phyloP scores from a whole-genome alignment of 2,113 vertebrate species.

The Podocnemis expansa region DNA sequence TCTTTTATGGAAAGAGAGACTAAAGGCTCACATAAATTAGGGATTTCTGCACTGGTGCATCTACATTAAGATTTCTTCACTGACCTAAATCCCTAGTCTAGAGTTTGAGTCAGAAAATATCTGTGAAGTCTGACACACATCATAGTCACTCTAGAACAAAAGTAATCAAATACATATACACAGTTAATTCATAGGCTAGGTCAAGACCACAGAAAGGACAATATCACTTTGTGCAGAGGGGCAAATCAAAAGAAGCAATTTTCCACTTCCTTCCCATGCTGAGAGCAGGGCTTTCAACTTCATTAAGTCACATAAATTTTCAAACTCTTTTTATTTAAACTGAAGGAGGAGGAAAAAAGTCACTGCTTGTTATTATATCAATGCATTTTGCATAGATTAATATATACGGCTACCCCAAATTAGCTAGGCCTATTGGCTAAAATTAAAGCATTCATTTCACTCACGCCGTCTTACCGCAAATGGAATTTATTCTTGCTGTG shows the following conservation, averaged over 20 bases:
- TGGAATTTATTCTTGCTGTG: slow-evolving; percentile 98
- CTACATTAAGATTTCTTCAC: not conserved
- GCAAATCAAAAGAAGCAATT: not conserved
- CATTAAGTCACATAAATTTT: not conserved
- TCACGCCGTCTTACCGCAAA: slow-evolving; percentile 88
- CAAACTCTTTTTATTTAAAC: not conserved
- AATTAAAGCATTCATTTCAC: not conserved
- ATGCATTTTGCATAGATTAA: not conserved
- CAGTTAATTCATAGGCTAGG: fast-evolving
- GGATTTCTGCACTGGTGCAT: not conserved
- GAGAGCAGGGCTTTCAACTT: not conserved
- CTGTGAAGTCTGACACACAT: not conserved
- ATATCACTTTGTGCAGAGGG: not conserved
- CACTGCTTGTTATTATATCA: not conserved
- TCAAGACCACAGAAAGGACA: not conserved
- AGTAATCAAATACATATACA: not conserved
- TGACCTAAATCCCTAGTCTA: not conserved
- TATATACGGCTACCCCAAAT: not conserved
- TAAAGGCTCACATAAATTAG: not conserved
- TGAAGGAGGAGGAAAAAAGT: not conserved
- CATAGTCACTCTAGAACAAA: not conserved
- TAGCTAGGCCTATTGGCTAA: not conserved
- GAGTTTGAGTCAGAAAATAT: not conserved
- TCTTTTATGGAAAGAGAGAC: not conserved
- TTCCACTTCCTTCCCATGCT: not conserved